phyloP scores from a whole-genome alignment of 2,888 invertebrate genomes.

The Hirudinaria manillensis region DNA sequence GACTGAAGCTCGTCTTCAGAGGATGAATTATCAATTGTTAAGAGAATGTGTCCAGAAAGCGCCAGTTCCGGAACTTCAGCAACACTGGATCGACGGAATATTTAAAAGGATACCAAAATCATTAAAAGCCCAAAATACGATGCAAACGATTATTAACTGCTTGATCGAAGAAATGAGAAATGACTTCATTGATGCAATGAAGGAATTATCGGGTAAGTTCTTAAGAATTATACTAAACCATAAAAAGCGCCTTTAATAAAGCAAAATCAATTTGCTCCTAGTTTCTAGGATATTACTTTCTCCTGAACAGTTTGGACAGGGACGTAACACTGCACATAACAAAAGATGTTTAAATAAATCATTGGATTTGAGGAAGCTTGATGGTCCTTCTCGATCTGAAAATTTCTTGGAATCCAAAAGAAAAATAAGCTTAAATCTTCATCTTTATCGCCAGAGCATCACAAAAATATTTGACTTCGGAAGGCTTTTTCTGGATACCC shows the following conservation, averaged over 20 bases:
- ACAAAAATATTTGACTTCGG: not conserved
- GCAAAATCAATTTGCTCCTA: not conserved
- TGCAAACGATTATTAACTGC: conserved; percentile 44
- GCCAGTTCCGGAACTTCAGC: conserved; percentile 52
- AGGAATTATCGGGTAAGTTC: conserved; percentile 51
- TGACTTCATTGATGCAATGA: conserved; percentile 52
- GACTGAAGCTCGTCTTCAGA: conserved; percentile 51
- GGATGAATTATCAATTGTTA: conserved; percentile 54
- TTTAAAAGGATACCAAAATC: conserved; percentile 48
- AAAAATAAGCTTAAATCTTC: conserved; percentile 1
- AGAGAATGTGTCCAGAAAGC: conserved; percentile 52
- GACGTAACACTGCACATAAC: not conserved
- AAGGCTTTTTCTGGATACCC: not conserved
- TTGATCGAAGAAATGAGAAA: conserved; percentile 49
- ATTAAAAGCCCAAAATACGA: conserved; percentile 42
- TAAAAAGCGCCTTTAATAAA: not conserved
- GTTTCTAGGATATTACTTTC: not conserved
- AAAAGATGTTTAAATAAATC: not conserved
- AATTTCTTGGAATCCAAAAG: not conserved
- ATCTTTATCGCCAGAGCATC: not conserved
- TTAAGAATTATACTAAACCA: not conserved
- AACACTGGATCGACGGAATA: conserved; percentile 51
- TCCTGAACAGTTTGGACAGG: not conserved
- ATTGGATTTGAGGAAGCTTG: no score
- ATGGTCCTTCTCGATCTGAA: not conserved